These are phyloP conservation scores for Macropodus opercularis DNA, from an alignment of 2,797 vertebrate species.

Conservation along the genomic window DNA sequence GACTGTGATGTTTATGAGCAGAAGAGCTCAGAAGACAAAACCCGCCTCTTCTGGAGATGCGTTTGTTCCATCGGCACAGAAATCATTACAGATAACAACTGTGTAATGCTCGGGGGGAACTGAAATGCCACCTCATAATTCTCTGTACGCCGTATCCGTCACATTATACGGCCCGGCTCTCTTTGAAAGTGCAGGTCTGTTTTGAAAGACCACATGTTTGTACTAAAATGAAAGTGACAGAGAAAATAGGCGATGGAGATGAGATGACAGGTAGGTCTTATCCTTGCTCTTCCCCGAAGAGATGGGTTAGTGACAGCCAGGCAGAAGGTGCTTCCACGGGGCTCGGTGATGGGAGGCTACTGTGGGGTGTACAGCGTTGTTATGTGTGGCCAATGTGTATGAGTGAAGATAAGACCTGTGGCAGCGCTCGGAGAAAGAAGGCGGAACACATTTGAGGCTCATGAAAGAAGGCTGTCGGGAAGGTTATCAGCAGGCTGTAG, in stretches of 20 bases:
- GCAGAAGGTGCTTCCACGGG: slow-evolving; percentile 34
- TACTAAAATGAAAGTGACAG: slow-evolving; percentile 34
- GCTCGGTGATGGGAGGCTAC: slow-evolving; percentile 20
- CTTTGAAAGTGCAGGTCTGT: slow-evolving; percentile 39
- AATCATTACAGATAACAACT: slow-evolving; percentile 65
- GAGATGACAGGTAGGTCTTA: slow-evolving; percentile 43
- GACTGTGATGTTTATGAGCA: slow-evolving; percentile 64
- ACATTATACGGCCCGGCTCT: slow-evolving; percentile 43
- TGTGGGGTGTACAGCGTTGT: slow-evolving; percentile 41
- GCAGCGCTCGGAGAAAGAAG: slow-evolving; percentile 58
- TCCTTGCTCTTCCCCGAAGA: slow-evolving; percentile 14
- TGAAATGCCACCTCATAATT: slow-evolving; percentile 64
- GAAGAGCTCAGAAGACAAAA: slow-evolving; percentile 42
- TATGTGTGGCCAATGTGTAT: slow-evolving; percentile 74
- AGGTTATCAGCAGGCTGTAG: slow-evolving; percentile 70
- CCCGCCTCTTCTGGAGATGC: slow-evolving; percentile 35
- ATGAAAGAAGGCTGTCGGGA: slow-evolving; percentile 72
- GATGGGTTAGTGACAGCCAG: slow-evolving; percentile 40
- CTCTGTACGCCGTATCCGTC: slow-evolving; percentile 28
- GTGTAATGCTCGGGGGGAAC: slow-evolving; percentile 41
- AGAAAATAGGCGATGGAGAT: slow-evolving; percentile 45
- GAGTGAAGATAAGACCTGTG: slow-evolving; percentile 77
- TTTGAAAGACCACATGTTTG: slow-evolving; percentile 39
- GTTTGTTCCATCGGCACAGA: slow-evolving; percentile 44
- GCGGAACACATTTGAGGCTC: slow-evolving; percentile 62